Evolutionary conservation across 92 coral and sea anemone species (phyloP).

Genomic region (Zoanthus gigantus): DNA sequence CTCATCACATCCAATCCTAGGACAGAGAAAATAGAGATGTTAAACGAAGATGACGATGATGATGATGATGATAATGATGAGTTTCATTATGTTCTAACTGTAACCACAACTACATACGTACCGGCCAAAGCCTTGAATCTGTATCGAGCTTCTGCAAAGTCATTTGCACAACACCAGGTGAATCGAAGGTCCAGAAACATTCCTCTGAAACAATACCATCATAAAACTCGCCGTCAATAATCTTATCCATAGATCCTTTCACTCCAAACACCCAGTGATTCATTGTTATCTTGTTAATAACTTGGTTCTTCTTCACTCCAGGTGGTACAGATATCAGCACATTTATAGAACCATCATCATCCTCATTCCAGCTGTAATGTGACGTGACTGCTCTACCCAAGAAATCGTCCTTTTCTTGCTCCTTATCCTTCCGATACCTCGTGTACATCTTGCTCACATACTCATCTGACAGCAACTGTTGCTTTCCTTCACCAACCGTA

Average conservation of each 20-base stretch:
- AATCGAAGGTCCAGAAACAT: conserved; percentile 88
- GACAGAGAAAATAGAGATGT: too few relatives aligned
- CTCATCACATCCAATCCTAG: too few relatives aligned
- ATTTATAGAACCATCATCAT: conserved; percentile 76
- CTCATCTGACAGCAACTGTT: conserved; percentile 75
- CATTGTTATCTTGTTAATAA: conserved; percentile 70
- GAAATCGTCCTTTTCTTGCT: conserved; percentile 67
- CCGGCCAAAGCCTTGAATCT: conserved; percentile 86
- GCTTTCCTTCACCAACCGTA: conserved; percentile 69
- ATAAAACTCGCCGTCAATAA: conserved; percentile 84
- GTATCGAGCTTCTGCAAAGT: conserved; percentile 80
- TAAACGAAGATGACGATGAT: too few relatives aligned
- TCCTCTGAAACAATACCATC: conserved; percentile 80
- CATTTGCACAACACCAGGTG: conserved; percentile 85
- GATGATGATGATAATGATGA: too few relatives aligned
- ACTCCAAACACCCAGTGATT: conserved; percentile 77
- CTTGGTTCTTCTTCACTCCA: conserved; percentile 63
- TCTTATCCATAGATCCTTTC: conserved; percentile 61
- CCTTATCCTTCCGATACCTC: conserved; percentile 72
- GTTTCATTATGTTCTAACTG: too few relatives aligned
- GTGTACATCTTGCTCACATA: conserved; percentile 82
- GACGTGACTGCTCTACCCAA: conserved; percentile 80
- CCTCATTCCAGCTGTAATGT: conserved; percentile 85
- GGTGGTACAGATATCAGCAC: conserved; percentile 84
- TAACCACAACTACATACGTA: conserved; percentile 45